Evolutionary conservation across 2,888 invertebrate species (phyloP), one percentile per base, ranked within the genome.

Genomic region (Germaria angustata): DNA sequence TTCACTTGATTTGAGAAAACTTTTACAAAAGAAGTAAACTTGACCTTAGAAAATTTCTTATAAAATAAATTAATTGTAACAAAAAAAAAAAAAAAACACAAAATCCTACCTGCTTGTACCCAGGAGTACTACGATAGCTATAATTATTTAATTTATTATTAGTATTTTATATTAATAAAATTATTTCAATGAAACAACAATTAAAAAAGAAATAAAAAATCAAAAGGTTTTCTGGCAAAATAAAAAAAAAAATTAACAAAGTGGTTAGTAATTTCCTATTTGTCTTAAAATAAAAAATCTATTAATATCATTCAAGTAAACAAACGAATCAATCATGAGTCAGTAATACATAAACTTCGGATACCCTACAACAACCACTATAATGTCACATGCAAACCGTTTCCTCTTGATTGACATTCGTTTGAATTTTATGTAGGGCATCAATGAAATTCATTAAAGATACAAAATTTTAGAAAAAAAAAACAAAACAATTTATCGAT

Each of bases 401-500:
- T 34, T 44, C 9, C 22, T 46, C 34, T 17, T 13, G 15, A 22
- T 15, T 46, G 9, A 20, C 28, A 39, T 59, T 61, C 36, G 24
- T 28, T 65, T 46, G 24, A n/a, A 34, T 51, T 68, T 13, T 24
- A 20, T 39, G 75, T 76, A 82, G 82, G 78, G 79, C 63, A 75
- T 79, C 59, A 71, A 44, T 51, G 41, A 69, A 81, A 82, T 65
- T 51, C 15, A 46, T 72, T 72, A 7, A 13, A 57, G n/a, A 61
- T 53, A 57, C n/a, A 69, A 68, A 71, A 20, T 46, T 51, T 61
- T 2, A 11, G 28, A 11, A 68, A 61, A 36, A 17, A 51, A 85
- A 84, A 82, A 84, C 84, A 44, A 81, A 77, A 79, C 36, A 41
- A 57, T 65, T 55, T 41, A 85, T 84, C 75, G 85, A 89, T 82